Evolutionary conservation across 1,140 invertebrate species (phyloP).

Genomic region (Prorops nasuta): DNA sequence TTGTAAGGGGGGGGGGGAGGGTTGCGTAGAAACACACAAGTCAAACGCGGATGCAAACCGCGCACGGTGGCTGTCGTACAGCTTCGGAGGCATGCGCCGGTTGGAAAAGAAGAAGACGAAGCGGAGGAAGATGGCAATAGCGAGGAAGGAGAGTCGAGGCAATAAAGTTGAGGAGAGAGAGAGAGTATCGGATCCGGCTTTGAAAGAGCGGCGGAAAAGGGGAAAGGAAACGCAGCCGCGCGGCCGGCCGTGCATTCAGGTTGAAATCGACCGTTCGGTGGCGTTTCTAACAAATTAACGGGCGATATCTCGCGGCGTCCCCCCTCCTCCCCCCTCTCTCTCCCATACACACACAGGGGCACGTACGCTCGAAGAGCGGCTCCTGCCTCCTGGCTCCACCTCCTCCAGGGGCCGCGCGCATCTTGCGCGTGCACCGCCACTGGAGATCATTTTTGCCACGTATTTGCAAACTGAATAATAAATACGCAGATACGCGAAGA

Average conservation of each 20-base stretch:
- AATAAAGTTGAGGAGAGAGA: slow-evolving; percentile 1
- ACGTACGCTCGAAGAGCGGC: slow-evolving; percentile 14
- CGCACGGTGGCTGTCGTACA: too few species aligned
- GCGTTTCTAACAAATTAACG: slow-evolving; percentile 53
- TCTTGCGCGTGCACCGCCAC: not conserved
- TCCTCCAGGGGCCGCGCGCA: slow-evolving; percentile 19
- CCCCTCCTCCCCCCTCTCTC: not conserved
- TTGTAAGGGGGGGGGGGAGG: too few species aligned
- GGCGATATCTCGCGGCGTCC: slow-evolving; percentile 26
- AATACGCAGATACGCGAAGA: slow-evolving; percentile 52
- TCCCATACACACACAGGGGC: not conserved
- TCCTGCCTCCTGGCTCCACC: slow-evolving; percentile 43
- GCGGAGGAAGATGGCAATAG: not conserved
- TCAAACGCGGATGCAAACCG: too few species aligned
- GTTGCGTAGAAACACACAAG: too few species aligned
- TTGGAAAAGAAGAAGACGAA: not conserved
- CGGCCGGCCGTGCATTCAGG: too few species aligned
- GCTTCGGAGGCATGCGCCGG: slow-evolving; percentile 7
- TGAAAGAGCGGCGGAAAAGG: not conserved
- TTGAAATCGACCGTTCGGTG: slow-evolving; percentile 37
- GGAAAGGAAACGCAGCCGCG: slow-evolving; percentile 10
- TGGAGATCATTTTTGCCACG: slow-evolving; percentile 54
- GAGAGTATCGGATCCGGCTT: too few species aligned
- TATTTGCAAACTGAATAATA: slow-evolving; percentile 59
- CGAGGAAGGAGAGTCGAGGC: not conserved